Evolutionary conservation across 1,140 invertebrate genomes (phyloP), one percentile per base, ranked within the genome.

Genomic region (Zelostemma sp.): DNA sequence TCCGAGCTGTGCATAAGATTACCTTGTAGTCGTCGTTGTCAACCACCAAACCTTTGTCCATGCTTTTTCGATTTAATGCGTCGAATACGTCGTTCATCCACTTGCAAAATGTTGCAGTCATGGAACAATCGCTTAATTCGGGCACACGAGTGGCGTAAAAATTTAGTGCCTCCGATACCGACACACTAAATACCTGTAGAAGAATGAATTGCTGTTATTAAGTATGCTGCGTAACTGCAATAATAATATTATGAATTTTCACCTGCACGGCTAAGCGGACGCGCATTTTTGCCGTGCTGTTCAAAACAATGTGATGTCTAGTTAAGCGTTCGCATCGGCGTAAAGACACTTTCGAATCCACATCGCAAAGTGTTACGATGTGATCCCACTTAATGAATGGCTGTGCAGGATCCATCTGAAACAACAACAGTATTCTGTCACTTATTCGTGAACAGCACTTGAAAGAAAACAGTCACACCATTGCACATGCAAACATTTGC

Each of bases 41-140:
- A 28, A 28, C 25, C 25, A 28, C 8, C 25, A 28, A 28, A 28
- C 25, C 25, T 3, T 28, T 4, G 8, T 46, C n/a, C n/a, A n/a
- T n/a, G n/a, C n/a, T n/a, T n/a, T n/a, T n/a, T n/a, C n/a, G n/a
- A 48, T 73, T 73, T 1, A 69, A 21, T n/a, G 71, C 66, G 51
- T 73, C 66, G 46, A 73, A 73, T 38, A 63, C 49, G 6, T 56
- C 28, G 33, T 73, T 70, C 0, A 73, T 47, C 33, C 48, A 53
- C 6, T 53, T 41, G 19, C 66, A 70, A 43, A 70, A 73, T 6
- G 53, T 16, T 4, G 56, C 49, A 3, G 71, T 69, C 17, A 33
- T 45, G 45, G 65, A 49, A 43, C 46, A 63, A 1, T 45, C 65
- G 1, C 8, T 28, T 4, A 53, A 38, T 25, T 35, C 38, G 16